Percentiles rank a stretch among this genome's conserved stretches.
Conservation (phyloP, 2,113 vertebrate genomes). For the Sardina pilchardus region DNA sequence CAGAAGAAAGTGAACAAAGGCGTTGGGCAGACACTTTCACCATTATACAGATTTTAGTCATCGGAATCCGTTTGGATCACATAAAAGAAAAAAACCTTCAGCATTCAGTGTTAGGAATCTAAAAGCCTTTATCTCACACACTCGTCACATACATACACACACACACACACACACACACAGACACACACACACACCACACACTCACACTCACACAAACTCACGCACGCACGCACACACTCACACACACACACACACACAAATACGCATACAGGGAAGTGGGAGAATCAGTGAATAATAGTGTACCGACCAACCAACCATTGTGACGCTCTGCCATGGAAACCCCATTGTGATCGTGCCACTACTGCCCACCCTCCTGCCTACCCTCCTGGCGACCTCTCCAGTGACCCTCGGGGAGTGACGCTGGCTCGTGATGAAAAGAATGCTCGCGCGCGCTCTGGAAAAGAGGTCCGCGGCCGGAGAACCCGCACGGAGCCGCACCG, state of each 20-base stretch:
- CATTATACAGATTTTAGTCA: not conserved
- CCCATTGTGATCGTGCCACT: not conserved
- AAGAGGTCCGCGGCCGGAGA: not conserved
- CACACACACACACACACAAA: too few species aligned
- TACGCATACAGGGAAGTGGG: too few species aligned
- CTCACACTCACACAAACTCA: too few species aligned
- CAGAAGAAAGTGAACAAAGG: too few species aligned
- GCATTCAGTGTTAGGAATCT: not conserved
- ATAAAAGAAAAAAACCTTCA: not conserved
- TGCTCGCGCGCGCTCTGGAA: not conserved
- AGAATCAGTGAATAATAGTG: too few species aligned
- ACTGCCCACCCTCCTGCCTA: not conserved
- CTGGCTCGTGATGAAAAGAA: not conserved
- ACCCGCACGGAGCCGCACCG: not conserved
- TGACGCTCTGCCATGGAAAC: not conserved
- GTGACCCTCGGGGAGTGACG: not conserved
- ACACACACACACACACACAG: slow-evolving; percentile 7
- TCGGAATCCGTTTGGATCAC: not conserved
- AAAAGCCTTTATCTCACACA: not conserved
- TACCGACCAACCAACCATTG: not conserved
- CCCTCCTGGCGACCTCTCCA: not conserved
- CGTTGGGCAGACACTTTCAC: too few species aligned
- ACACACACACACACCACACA: too few species aligned
- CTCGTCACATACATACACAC: not conserved
- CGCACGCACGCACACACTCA: too few species aligned